Conservation (phyloP, 2,888 invertebrate species). For the Polietes domitor region DNA sequence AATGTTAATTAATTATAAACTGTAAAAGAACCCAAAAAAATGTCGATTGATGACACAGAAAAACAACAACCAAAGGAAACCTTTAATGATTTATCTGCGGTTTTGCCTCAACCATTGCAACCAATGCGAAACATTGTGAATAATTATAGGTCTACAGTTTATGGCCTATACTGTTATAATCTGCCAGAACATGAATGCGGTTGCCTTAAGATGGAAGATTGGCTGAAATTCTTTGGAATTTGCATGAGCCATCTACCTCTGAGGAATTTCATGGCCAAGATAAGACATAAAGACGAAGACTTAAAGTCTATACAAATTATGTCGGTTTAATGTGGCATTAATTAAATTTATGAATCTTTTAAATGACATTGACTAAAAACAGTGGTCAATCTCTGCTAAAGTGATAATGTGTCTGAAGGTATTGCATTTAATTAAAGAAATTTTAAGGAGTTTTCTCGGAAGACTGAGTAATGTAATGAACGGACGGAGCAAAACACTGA, state of each 20-base stretch:
- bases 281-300: too few species aligned
- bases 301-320: too few species aligned
- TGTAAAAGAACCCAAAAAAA: background rate
- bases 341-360: slow-evolving; percentile 3
- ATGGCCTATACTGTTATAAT: background rate
- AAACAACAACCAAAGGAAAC: background rate
- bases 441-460: too few species aligned
- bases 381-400: too few species aligned
- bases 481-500: too few species aligned
- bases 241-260: background rate
- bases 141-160: background rate
- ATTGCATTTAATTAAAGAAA: too few species aligned
- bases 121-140: background rate
- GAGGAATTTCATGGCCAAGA: background rate
- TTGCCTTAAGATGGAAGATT: too few species aligned
- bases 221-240: background rate
- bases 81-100: background rate
- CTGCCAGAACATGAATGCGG: too few species aligned
- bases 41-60: background rate
- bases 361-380: too few species aligned
- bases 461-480: too few species aligned
- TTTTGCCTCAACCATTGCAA: background rate
- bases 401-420: background rate
- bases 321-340: slow-evolving; percentile 6
- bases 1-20: background rate